Conservation (phyloP, 2,888 invertebrate species). For the Myopa testacea region DNA sequence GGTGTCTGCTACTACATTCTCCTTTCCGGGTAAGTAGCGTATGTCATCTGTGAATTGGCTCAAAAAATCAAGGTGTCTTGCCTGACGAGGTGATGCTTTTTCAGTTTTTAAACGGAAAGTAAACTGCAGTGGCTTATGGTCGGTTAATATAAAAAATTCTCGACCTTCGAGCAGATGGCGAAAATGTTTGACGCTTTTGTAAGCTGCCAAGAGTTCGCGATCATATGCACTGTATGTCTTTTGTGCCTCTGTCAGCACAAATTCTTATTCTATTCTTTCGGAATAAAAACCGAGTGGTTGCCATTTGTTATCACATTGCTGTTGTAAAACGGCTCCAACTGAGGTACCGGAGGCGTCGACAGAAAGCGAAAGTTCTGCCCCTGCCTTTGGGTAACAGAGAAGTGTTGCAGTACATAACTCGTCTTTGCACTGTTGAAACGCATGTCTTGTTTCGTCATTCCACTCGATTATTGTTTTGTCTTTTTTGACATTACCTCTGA, state of each 20-base stretch:
- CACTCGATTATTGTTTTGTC: constrained; percentile 40
- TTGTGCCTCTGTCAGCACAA: constrained; percentile 36
- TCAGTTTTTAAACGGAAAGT: constrained; percentile 37
- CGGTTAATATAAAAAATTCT: constrained; percentile 32
- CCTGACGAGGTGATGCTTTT: constrained; percentile 37
- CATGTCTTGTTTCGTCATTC: constrained; percentile 17
- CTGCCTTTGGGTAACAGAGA: constrained; percentile 37
- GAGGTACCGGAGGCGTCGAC: constrained; percentile 42
- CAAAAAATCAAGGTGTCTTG: constrained; percentile 30
- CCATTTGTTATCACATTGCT: constrained; percentile 5
- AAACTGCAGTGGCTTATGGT: constrained; percentile 30
- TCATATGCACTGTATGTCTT: constrained; percentile 43
- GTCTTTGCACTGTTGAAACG: constrained; percentile 38
- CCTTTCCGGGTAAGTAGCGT: constrained; percentile 35
- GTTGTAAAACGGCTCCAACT: constrained; percentile 40
- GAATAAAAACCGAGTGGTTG: constrained; percentile 43
- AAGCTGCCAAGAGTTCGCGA: constrained; percentile 37
- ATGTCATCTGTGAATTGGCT: constrained; percentile 40
- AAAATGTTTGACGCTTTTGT: constrained; percentile 35
- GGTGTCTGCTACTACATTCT: constrained; percentile 42
- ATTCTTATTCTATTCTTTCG: too few relatives aligned
- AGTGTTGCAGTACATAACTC: constrained; percentile 33
- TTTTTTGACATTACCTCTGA: constrained; percentile 32
- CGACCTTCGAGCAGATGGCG: constrained; percentile 40
- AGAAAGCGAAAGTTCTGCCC: constrained; percentile 32